A percentile compares a stretch with the other conserved stretches of the same genome.
These are phyloP conservation scores for Rhynchomys soricoides DNA, from an alignment of 2,113 vertebrate species.

Conservation along the genomic window DNA sequence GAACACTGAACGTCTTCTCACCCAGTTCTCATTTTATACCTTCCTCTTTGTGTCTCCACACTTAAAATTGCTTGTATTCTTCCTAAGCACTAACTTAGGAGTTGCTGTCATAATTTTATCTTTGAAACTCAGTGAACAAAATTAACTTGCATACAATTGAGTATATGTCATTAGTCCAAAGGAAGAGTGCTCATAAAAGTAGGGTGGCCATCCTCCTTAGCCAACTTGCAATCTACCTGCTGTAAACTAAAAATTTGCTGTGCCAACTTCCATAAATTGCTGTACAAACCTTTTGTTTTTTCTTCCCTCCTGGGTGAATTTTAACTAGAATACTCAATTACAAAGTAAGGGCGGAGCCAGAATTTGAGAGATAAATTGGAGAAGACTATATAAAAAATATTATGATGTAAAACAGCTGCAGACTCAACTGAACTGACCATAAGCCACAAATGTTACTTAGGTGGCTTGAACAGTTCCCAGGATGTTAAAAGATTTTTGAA, in stretches of 20 bases:
- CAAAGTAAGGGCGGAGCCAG: neutral
- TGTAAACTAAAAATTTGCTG: neutral
- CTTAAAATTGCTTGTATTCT: conserved; percentile 8
- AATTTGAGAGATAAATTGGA: conserved; percentile 13
- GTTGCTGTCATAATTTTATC: neutral
- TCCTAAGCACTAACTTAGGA: neutral
- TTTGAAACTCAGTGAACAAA: neutral
- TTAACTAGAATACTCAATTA: neutral
- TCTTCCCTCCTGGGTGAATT: neutral
- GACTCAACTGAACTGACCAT: neutral
- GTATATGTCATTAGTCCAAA: neutral
- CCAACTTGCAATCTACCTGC: neutral
- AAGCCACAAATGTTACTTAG: neutral
- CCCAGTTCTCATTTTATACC: neutral
- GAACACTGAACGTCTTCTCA: neutral
- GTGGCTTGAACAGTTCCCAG: neutral
- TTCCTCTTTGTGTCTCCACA: neutral
- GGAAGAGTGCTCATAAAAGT: neutral
- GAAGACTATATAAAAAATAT: neutral
- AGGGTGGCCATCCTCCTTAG: neutral
- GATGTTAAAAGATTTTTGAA: neutral
- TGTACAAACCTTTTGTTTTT: neutral
- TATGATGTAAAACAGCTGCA: neutral
- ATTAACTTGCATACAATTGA: neutral
- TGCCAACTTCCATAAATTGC: neutral